Evolutionary conservation across 2,797 vertebrate genomes (phyloP).

Genomic region (Numenius phaeopus): DNA sequence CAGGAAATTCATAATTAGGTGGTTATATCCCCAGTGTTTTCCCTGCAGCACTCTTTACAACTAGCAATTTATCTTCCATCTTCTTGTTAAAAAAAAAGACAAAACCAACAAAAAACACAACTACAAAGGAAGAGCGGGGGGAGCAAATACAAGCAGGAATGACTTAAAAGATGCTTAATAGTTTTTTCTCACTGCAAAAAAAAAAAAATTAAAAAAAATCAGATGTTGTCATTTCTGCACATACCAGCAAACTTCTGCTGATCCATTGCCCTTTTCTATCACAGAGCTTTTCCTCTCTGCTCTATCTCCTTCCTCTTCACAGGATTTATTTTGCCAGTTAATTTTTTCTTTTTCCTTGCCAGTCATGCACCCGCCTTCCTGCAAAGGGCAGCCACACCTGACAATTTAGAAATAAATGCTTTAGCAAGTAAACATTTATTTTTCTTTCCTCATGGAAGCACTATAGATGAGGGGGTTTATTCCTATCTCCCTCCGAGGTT

Average conservation of each 20-base stretch:
- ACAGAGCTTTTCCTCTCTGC: constrained; percentile 35
- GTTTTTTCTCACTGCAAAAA: background rate
- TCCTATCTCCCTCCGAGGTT: background rate
- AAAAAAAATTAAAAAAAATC: background rate
- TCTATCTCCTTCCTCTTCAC: constrained; percentile 38
- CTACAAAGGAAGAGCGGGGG: constrained; percentile 5
- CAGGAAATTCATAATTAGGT: constrained; percentile 82
- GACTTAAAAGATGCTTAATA: constrained; percentile 22
- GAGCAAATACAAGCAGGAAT: constrained; percentile 25
- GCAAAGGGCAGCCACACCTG: constrained; percentile 56
- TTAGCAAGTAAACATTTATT: constrained; percentile 41
- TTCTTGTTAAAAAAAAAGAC: constrained; percentile 25
- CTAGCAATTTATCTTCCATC: constrained; percentile 63
- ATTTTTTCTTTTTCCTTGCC: constrained; percentile 33
- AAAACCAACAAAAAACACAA: background rate
- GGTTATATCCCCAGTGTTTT: constrained; percentile 74
- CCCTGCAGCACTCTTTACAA: constrained; percentile 67
- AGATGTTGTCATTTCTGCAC: constrained; percentile 29
- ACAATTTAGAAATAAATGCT: background rate
- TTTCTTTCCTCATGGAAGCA: background rate
- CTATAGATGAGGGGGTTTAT: background rate
- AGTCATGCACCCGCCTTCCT: background rate
- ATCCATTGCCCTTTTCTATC: constrained; percentile 46
- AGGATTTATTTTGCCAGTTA: constrained; percentile 22
- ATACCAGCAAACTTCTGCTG: constrained; percentile 41